phyloP scores from a whole-genome alignment of 2,113 vertebrate species.

The Nothobranchius kuhntae region DNA sequence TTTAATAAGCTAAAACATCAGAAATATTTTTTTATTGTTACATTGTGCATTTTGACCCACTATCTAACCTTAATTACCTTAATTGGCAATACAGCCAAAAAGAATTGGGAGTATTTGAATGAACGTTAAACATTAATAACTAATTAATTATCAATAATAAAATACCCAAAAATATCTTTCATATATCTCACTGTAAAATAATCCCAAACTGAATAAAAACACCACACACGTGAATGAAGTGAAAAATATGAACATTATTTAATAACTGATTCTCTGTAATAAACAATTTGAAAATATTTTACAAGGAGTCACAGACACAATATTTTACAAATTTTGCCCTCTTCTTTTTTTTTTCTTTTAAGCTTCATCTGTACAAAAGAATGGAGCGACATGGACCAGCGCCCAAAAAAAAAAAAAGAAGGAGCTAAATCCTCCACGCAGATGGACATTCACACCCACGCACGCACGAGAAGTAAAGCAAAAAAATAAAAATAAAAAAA shows the following conservation, averaged over 20 bases:
- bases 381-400: conserved; percentile 81
- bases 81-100: no score
- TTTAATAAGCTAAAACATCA: no score
- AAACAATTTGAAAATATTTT: conserved; percentile 99
- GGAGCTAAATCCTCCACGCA: conserved; percentile 74
- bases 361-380: conserved; percentile 93
- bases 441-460: conserved; percentile 62
- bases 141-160: no score
- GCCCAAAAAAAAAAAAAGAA: conserved; percentile 76
- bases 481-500: conserved; percentile 42
- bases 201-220: conserved; percentile 34
- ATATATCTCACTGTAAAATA: background rate
- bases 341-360: conserved; percentile 81
- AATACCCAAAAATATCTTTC: no score
- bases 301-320: conserved; percentile 99
- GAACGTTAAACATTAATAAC: no score
- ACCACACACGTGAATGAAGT: conserved; percentile 85
- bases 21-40: no score
- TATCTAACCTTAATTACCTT: no score
- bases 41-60: background rate
- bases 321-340: conserved; percentile 97
- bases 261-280: conserved; percentile 99
- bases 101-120: no score
- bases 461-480: conserved; percentile 55
- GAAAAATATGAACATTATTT: conserved; percentile 99